A percentile compares a stretch with the other conserved stretches of the same genome.
These are phyloP conservation scores for Isichthys henryi DNA, from an alignment of 2,113 vertebrate species.

Conservation along the genomic window DNA sequence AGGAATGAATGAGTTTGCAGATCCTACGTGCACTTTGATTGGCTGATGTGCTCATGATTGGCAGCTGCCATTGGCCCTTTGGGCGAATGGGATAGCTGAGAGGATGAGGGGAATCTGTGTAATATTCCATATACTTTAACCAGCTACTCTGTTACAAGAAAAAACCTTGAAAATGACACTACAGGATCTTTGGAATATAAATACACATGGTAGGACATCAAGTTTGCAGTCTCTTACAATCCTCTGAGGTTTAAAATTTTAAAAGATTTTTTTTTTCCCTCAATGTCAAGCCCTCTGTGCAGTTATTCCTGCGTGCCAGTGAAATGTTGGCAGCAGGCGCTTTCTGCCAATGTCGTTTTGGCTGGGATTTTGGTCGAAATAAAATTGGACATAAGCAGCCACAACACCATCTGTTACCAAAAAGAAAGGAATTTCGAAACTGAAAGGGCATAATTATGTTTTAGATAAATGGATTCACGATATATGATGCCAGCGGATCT, in stretches of 20 bases:
- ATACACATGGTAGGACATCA: constrained; percentile 16
- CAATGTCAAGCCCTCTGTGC: constrained; percentile 69
- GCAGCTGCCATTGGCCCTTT: background rate
- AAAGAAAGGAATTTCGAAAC: constrained; percentile 55
- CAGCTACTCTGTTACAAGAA: constrained; percentile 4
- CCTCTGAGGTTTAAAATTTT: constrained; percentile 46
- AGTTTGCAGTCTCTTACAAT: constrained; percentile 18
- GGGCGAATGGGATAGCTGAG: background rate
- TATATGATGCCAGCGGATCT: constrained; percentile 48
- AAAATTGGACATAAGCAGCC: constrained; percentile 77
- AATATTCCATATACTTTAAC: constrained; percentile 6
- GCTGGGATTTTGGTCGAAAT: constrained; percentile 73
- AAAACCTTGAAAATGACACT: constrained; percentile 14
- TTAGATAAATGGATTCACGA: constrained; percentile 65
- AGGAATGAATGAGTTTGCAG: constrained; percentile 40
- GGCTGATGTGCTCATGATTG: background rate
- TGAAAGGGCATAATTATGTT: constrained; percentile 67
- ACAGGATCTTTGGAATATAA: background rate
- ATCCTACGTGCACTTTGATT: background rate
- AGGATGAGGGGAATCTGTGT: background rate
- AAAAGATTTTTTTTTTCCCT: constrained; percentile 64
- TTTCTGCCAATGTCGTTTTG: constrained; percentile 72
- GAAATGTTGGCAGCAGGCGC: constrained; percentile 59
- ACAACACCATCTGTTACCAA: constrained; percentile 72
- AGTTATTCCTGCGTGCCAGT: constrained; percentile 69